These are phyloP conservation scores for Gasteruption jaculator DNA, from an alignment of 2,888 invertebrate species.

Conservation along the genomic window DNA sequence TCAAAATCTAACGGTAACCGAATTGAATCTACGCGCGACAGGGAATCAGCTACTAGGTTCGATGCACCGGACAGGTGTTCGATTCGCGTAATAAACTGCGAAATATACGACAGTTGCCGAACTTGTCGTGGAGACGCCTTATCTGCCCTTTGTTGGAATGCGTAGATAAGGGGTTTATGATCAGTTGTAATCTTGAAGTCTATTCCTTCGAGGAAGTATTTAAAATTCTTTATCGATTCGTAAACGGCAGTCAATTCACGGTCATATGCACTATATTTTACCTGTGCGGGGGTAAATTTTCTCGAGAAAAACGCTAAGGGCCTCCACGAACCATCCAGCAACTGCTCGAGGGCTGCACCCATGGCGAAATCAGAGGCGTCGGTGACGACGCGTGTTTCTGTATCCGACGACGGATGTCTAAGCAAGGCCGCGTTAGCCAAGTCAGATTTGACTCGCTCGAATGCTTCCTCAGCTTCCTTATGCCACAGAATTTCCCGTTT, in stretches of 20 bases:
- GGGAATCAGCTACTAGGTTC: conserved; percentile 11
- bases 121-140: conserved; percentile 4
- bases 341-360: conserved; percentile 12
- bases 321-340: background rate
- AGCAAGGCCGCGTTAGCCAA: conserved; percentile 16
- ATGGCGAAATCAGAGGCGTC: conserved; percentile 19
- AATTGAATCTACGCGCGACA: conserved; percentile 5
- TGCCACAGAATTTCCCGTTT: conserved; percentile 18
- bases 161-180: background rate
- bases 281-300: conserved; percentile 1
- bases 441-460: conserved; percentile 10
- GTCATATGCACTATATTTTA: conserved; percentile 8
- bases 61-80: background rate
- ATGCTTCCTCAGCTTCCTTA: conserved; percentile 12
- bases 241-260: conserved; percentile 8
- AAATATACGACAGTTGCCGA: conserved; percentile 9
- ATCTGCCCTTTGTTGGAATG: background rate
- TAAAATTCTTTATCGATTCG: conserved; percentile 3
- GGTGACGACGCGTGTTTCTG: conserved; percentile 12
- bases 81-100: conserved; percentile 7
- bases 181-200: conserved; percentile 3
- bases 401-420: conserved; percentile 16
- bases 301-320: conserved; percentile 8
- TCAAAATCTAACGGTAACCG: background rate
- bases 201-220: background rate